Evolutionary conservation across 2,888 invertebrate species (phyloP), one percentile per base, ranked within the genome.

Genomic region (Heliconius erato): DNA sequence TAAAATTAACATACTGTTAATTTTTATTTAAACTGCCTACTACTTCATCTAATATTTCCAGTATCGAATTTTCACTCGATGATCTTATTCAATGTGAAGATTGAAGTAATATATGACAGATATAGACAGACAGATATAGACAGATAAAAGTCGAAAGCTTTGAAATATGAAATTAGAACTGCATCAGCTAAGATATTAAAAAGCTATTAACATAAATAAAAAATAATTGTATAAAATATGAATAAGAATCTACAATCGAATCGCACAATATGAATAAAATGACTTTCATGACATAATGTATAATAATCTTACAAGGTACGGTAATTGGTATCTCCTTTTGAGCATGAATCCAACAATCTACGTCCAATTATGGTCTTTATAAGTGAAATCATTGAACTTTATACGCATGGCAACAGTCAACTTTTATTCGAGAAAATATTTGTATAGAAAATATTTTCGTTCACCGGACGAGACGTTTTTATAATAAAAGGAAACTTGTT

Each of bases 261-360:
- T 19, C 54, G 6, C 54, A 54, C 49, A 49, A 49, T 49, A 49
- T 12, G n/a, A 63, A 63, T 71, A 71, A 23, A 71, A 71, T 71
- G n/a, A 40, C 7, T 40, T 19, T 35, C 23, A 23, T 35, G 3
- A 35, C 35, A 19, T 68, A 32, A 69, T 69, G 35, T 69, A 35
- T 23, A 69, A 69, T 35, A 69, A 32, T 35, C 7, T 71, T 40
- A 35, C 69, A 35, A 12, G 35, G 5, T 11, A 71, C 35, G 69
- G 40, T 71, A 71, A 71, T 71, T 71, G 69, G 35, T n/a, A 71
- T 71, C 32, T 69, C 9, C 35, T 71, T 71, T 40, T 71, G 69
- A 71, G 69, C 35, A 71, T 71, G 35, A 28, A 71, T 71, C 69
- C 12, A 40, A 35, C 35, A 71, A 71, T 35, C 23, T 71, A 40